Base-by-base conservation (phyloP, 2,113 vertebrate species). In the Argyrosomus japonicus region DNA sequence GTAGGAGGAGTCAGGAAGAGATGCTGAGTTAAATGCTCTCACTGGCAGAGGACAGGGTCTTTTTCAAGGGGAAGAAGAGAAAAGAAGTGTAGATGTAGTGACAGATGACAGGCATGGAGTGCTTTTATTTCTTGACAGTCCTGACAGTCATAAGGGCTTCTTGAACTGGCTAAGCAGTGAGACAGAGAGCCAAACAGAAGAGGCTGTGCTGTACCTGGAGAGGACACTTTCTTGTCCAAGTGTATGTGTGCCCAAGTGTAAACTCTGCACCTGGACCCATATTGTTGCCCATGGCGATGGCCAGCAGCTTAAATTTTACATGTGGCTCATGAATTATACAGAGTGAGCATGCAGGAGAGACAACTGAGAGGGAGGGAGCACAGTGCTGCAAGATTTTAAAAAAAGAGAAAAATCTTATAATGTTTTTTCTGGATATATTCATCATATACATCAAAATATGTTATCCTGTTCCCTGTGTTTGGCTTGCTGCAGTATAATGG, bases 241-340 rank as follows among this genome's bases (percentile, higher is more conserved):
- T 80, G 72, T 68, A 48, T 69, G 77, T 75, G 25, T 85, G 32
- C 68, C 78, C 70, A 48, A 79, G 73, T 53, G 63, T 73, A 85
- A 88, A 86, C 84, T 61, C 60, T 69, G 61, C 81, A 82, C 82
- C 83, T 68, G 79, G 71, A 77, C 85, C 56, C 29, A 23, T 68
- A 56, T 62, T 60, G 87, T 84, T 75, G 58, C 90, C 88, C 23
- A 0, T 62, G 77, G 78, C 36, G 19, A 82, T 79, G 67, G 70
- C 77, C 72, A 57, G 12, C 78, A 40, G 86, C 72, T 80, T 94
- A 40, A 91, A 93, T 93, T 86, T 93, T 90, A 87, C 86, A 94
- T 92, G 79, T n/a, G 57, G 43, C n/a, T 92, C 63, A 90, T 94
- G 76, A 92, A 93, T 95, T 88, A 94, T 91, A 82, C 81, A 93